Evolutionary conservation across 2,888 invertebrate species (phyloP), one percentile per base, ranked within the genome.

Genomic region (Chymomyza amoena): DNA sequence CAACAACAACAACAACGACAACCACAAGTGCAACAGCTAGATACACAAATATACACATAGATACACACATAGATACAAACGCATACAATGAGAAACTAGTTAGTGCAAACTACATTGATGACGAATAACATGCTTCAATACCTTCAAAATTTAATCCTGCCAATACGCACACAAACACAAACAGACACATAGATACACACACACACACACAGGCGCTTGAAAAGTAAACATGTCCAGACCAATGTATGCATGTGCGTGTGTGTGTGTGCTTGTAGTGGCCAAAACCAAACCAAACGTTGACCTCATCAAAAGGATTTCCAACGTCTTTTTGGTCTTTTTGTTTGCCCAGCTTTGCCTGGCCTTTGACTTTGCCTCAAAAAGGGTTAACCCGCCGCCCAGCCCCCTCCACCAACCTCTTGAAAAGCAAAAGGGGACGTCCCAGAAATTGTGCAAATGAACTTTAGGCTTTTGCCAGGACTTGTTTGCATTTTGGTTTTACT

Each of bases 41-140:
- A 32, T 32, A 32, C 10, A 10, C 20, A n/a, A 10, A 25, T 18
- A 18, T 4, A 62, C 51, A 16, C 50, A 25, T 32, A n/a, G 16
- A 51, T 39, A 39, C 45, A n/a, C 16, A 50, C 59, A 51, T 15
- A 32, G n/a, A 39, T n/a, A 62, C 62, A 61, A 50, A 51, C 62
- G 45, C 13, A 65, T 39, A 60, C 65, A 75, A 64, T 28, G 28
- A 68, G 73, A 76, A 79, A 76, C 83, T 84, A 69, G 89, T 84
- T 87, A 84, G 85, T 81, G 71, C 84, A 89, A 84, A 79, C 77
- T 85, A 75, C 88, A 84, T 84, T 84, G 84, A 84, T 85, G 87
- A 88, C 85, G 87, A 88, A 87, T 85, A 89, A 86, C 89, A 86
- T 88, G 86, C 87, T 89, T 87, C 86, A 88, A 86, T 86, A 86